A percentile compares a stretch with the other conserved stretches of the same genome.
Evolutionary conservation across 2,888 invertebrate species (phyloP).

Genomic region (Lampropteryx suffumata): DNA sequence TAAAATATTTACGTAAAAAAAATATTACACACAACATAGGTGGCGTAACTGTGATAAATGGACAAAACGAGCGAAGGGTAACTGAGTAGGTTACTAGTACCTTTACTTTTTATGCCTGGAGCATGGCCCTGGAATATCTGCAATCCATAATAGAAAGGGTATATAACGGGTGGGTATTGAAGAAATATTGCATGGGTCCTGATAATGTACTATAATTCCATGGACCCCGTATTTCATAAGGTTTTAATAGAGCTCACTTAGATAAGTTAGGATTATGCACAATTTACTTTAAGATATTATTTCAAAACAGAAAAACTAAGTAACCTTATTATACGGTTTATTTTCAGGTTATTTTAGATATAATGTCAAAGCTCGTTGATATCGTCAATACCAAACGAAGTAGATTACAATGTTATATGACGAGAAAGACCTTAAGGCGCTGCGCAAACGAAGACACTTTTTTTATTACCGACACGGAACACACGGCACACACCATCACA

Average conservation of each 20-base stretch:
- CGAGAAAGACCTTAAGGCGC: too few relatives aligned
- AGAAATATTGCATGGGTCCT: constrained; percentile 33
- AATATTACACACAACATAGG: constrained; percentile 35
- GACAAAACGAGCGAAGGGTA: constrained; percentile 32
- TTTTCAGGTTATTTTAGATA: background rate
- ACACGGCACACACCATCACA: too few relatives aligned
- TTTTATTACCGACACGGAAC: too few relatives aligned
- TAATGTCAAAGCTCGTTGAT: background rate
- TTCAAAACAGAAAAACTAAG: too few relatives aligned
- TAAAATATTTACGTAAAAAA: constrained; percentile 38
- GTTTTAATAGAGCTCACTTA: constrained; percentile 26
- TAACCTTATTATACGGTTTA: background rate
- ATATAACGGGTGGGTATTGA: constrained; percentile 20
- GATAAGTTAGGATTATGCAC: background rate
- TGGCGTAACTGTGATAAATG: constrained; percentile 39
- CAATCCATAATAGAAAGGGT: constrained; percentile 30
- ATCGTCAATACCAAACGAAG: constrained; percentile 9
- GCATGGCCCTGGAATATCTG: constrained; percentile 32
- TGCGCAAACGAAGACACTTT: too few relatives aligned
- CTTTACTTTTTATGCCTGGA: constrained; percentile 31
- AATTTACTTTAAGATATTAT: too few relatives aligned
- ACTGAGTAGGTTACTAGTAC: constrained; percentile 34
- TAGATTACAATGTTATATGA: too few relatives aligned
- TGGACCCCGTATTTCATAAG: constrained; percentile 26
- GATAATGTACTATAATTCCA: constrained; percentile 33